phyloP scores from a whole-genome alignment of 2,113 vertebrate species.

The Myotis yumanensis region DNA sequence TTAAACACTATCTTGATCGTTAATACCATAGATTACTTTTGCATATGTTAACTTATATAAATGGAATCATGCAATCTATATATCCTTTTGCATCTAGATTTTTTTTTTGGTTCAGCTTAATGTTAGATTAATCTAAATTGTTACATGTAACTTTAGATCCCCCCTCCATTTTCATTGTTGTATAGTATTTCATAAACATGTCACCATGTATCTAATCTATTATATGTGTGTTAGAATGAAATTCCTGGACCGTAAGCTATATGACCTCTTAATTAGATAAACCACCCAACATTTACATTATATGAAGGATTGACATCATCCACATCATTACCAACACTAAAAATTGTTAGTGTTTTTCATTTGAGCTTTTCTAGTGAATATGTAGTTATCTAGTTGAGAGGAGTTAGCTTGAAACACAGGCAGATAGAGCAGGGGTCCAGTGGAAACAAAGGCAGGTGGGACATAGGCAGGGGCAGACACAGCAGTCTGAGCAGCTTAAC shows the following conservation, averaged over 20 bases:
- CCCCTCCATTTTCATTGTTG: background rate
- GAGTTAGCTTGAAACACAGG: too few species aligned
- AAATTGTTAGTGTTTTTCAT: background rate
- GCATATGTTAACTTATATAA: background rate
- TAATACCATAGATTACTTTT: background rate
- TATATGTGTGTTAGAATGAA: background rate
- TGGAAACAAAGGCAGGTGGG: too few species aligned
- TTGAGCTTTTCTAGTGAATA: background rate
- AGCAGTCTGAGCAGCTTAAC: too few species aligned
- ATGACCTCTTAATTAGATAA: background rate
- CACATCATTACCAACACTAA: background rate
- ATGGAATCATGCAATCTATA: background rate
- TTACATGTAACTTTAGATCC: background rate
- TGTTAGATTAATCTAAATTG: background rate
- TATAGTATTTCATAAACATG: background rate
- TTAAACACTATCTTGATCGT: background rate
- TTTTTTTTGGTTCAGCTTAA: background rate
- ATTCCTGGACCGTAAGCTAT: background rate
- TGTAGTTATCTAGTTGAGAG: background rate
- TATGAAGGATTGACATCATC: background rate
- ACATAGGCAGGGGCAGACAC: too few species aligned
- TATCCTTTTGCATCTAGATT: background rate
- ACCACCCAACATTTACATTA: background rate
- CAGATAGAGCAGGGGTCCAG: too few species aligned
- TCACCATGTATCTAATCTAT: background rate